Percentiles rank a stretch among this genome's conserved stretches.
Conservation (phyloP, 1,140 invertebrate species). For the Platorchestia sp. region DNA sequence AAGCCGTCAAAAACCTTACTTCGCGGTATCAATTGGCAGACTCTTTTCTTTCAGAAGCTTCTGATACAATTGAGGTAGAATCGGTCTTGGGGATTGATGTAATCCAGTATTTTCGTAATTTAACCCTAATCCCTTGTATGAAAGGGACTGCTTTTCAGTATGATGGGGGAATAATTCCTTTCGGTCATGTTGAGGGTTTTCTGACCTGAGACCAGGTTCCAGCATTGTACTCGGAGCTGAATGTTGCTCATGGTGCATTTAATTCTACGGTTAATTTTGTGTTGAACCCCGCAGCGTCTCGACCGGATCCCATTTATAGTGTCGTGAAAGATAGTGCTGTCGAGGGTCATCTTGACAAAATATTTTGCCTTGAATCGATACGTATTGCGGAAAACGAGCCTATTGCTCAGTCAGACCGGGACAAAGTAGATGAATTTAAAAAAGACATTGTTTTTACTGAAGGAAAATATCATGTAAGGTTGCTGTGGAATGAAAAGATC, state of each 20-base stretch:
- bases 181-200: background rate
- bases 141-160: background rate
- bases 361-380: background rate
- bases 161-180: background rate
- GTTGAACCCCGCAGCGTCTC: background rate
- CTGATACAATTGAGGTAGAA: background rate
- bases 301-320: background rate
- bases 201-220: background rate
- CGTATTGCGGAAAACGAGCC: background rate
- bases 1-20: background rate
- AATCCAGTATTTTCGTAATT: background rate
- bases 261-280: background rate
- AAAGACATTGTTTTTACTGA: background rate
- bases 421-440: background rate
- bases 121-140: background rate
- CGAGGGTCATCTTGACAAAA: background rate
- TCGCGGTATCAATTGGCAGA: background rate
- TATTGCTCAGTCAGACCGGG: background rate
- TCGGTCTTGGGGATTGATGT: background rate
- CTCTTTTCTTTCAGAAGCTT: background rate
- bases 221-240: background rate
- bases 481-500: constrained; percentile 21
- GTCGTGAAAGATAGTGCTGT: background rate
- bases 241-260: background rate
- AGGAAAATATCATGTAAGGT: background rate